Evolutionary conservation across 2,797 vertebrate genomes (phyloP).

Genomic region (Otus scops): DNA sequence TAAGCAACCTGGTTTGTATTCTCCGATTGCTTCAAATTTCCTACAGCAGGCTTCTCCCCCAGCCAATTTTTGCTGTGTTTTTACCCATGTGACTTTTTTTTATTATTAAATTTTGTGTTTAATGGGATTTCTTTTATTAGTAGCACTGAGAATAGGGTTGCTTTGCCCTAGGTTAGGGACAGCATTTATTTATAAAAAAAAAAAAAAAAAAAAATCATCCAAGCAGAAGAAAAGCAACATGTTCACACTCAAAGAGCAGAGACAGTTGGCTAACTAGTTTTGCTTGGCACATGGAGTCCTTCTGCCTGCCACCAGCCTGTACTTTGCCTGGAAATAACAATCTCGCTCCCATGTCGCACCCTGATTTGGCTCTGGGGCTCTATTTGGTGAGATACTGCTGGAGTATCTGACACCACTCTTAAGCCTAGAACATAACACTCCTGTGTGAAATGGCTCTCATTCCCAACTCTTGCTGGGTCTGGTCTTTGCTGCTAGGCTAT

Average conservation of each 20-base stretch:
- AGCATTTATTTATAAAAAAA: background rate
- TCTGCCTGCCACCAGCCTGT: background rate
- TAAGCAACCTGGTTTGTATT: background rate
- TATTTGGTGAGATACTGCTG: background rate
- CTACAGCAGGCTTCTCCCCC: background rate
- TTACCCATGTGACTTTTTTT: background rate
- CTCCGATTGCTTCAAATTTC: background rate
- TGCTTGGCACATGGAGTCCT: background rate
- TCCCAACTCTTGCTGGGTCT: background rate
- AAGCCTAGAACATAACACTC: background rate
- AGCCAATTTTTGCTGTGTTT: background rate
- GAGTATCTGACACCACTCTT: background rate
- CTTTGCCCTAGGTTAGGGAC: background rate
- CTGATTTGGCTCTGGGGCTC: background rate
- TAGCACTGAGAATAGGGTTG: background rate
- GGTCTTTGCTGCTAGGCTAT: background rate
- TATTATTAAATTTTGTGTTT: background rate
- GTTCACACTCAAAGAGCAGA: background rate
- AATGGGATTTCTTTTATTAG: background rate
- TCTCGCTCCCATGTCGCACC: background rate
- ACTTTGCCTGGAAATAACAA: conserved; percentile 24
- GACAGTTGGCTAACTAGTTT: conserved; percentile 15
- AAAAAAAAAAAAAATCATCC: background rate
- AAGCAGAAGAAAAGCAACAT: background rate
- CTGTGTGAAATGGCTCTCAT: background rate